These are phyloP conservation scores for Plecturocebus donacophilus DNA, from an alignment of 2,113 vertebrate species.

Conservation along the genomic window DNA sequence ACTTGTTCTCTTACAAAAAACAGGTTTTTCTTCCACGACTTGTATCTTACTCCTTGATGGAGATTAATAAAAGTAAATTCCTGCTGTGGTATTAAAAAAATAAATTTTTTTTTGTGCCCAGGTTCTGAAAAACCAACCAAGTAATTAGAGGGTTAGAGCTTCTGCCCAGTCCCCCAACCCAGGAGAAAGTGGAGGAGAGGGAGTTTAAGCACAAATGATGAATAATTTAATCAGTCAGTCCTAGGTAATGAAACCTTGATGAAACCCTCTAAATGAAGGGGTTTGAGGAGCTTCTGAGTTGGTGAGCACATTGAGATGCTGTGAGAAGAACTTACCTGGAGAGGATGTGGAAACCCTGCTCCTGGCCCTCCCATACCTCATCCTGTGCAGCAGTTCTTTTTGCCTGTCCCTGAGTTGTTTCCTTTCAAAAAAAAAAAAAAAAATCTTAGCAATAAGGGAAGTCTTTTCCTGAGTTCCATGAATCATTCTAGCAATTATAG, in stretches of 20 bases:
- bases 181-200: not conserved
- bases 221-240: not conserved
- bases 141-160: not conserved
- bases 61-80: conserved; percentile 14
- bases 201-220: not conserved
- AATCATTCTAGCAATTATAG: not conserved
- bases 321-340: accelerated
- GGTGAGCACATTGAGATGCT: not conserved
- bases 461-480: not conserved
- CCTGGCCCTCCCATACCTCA: too few species aligned
- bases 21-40: not conserved
- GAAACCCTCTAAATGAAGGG: not conserved
- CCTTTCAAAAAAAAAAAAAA: not conserved
- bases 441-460: not conserved
- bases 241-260: not conserved
- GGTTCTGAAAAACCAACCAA: not conserved
- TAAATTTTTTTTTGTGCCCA: not conserved
- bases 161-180: accelerated
- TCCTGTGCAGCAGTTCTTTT: not conserved
- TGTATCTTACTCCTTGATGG: not conserved
- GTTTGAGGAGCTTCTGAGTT: not conserved
- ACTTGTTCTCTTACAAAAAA: not conserved
- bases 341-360: not conserved
- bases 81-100: not conserved
- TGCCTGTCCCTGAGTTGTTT: not conserved